phyloP scores from a whole-genome alignment of 2,888 invertebrate genomes.

The Yponomeuta cagnagella region DNA sequence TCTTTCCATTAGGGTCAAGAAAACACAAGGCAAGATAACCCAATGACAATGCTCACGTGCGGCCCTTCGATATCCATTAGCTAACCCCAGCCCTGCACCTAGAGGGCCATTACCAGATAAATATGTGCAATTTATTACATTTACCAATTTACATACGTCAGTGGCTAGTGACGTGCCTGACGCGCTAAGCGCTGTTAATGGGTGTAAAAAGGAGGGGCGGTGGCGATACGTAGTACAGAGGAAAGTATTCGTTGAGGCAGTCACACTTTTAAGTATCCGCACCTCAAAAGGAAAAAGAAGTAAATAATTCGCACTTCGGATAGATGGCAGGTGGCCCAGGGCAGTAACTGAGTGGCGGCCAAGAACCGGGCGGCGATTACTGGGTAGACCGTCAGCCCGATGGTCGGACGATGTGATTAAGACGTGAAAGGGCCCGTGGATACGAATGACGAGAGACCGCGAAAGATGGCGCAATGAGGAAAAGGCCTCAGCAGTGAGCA shows the following conservation, averaged over 20 bases:
- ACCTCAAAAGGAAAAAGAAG: not conserved
- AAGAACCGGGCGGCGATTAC: no score
- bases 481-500: no score
- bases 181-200: constrained; percentile 53
- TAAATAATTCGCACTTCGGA: no score
- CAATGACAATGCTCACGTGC: constrained; percentile 11
- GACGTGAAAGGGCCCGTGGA: no score
- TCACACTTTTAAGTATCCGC: not conserved
- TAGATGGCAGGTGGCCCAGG: no score
- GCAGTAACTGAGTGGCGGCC: no score
- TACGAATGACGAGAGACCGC: no score
- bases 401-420: no score
- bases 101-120: constrained; percentile 65
- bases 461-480: no score
- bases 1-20: no score
- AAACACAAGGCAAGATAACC: no score
- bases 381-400: no score
- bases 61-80: constrained; percentile 39
- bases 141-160: constrained; percentile 73
- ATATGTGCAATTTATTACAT: constrained; percentile 74
- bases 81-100: constrained; percentile 49
- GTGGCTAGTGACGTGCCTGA: constrained; percentile 54
- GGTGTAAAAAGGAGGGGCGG: constrained; percentile 32
- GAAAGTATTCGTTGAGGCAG: not conserved
- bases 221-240: not conserved